Evolutionary conservation across 2,888 invertebrate genomes (phyloP), one percentile per base, ranked within the genome.

Genomic region (Drosophila macrospina): DNA sequence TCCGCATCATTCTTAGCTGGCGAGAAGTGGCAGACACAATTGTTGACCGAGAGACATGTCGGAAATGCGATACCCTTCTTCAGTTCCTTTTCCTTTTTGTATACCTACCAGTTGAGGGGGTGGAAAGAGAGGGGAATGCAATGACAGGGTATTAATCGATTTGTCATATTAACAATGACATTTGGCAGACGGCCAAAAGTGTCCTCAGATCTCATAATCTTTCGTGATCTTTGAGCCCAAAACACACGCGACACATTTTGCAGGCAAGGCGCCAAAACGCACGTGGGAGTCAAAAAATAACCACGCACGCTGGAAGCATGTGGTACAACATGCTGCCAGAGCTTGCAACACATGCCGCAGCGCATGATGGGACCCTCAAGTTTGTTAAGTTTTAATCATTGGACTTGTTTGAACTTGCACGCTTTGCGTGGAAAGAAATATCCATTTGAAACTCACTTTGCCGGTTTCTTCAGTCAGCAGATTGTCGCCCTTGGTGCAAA

Each of bases 1-100:
- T 98, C 98, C 13, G 96, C 94, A 93, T 99, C 99, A 92, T 97
- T 97, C 80, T 96, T 96, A 74, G 99, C 95, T 24, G 99, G 99
- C 51, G 99, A 99, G 92, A 96, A 99, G 93, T 99, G 99, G 93
- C 99, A 99, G 92, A 99, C 98, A 93, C 99, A 99, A 93, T 99
- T 99, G 93, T 99, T 99, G 62, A 98, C 96, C 16, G 99, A 99
- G 73, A 99, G 95, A 93, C 99, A 99, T 68, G 99, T 99, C 59
- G 99, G 99, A 93, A 99, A 99, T 39, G 99, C 99, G 91, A 99
- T 97, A 85, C 98, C 99, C 93, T 99, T 99, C 92, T 98, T 98
- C 87, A 99, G 94, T 80, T 99, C 98, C 91, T 99, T 99, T 91
- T 99, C 98, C 91, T 98, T 99, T 93, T 99, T 99, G 93, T 98